These are phyloP conservation scores for Theristicus caerulescens DNA, from an alignment of 2,113 vertebrate species.

Conservation along the genomic window DNA sequence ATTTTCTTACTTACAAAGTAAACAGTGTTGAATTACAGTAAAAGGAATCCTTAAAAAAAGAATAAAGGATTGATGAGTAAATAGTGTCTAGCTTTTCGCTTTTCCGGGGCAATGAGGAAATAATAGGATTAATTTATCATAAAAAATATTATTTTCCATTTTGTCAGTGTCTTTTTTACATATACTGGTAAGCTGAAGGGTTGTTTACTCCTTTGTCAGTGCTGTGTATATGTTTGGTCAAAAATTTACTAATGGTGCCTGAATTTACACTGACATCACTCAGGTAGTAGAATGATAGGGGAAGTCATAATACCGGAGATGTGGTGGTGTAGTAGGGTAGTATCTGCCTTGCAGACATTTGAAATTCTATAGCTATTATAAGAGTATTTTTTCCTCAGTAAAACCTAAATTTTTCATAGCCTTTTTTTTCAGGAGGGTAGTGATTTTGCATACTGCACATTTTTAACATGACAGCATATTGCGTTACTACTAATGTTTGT, in stretches of 20 bases:
- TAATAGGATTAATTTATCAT: slow-evolving; percentile 63
- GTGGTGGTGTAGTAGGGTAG: slow-evolving; percentile 61
- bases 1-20: slow-evolving; percentile 71
- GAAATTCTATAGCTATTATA: slow-evolving; percentile 67
- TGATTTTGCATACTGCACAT: slow-evolving; percentile 56
- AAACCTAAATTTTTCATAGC: slow-evolving; percentile 66
- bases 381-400: slow-evolving; percentile 73
- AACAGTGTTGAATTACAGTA: slow-evolving; percentile 44
- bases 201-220: slow-evolving; percentile 78
- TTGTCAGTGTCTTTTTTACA: slow-evolving; percentile 77
- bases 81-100: slow-evolving; percentile 60
- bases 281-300: slow-evolving; percentile 82
- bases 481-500: neutral
- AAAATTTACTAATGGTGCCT: slow-evolving; percentile 84
- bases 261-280: slow-evolving; percentile 84
- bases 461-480: slow-evolving; percentile 43
- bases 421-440: slow-evolving; percentile 66
- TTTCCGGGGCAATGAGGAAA: slow-evolving; percentile 34
- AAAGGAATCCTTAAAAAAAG: slow-evolving; percentile 29
- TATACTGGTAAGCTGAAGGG: slow-evolving; percentile 72
- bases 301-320: slow-evolving; percentile 66
- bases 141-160: slow-evolving; percentile 70
- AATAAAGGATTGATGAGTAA: slow-evolving; percentile 55
- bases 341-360: slow-evolving; percentile 72
- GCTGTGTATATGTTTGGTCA: slow-evolving; percentile 78